phyloP scores from a whole-genome alignment of 2,888 invertebrate genomes.

The Parnassius orleans region DNA sequence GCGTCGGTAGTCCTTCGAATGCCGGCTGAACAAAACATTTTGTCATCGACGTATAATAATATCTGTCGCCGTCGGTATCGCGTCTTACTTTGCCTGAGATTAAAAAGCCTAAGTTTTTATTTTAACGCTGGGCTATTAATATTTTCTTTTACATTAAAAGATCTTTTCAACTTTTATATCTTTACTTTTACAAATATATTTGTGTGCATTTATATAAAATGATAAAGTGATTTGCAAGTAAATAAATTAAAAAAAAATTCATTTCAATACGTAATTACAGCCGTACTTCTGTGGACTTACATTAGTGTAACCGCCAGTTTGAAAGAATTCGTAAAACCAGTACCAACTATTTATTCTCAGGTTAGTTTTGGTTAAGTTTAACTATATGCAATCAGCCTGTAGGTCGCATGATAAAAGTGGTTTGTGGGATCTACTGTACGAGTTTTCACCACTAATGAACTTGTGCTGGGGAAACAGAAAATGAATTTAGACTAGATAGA shows the following conservation, averaged over 20 bases:
- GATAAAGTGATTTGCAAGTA: too few species aligned
- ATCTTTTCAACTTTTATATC: too few species aligned
- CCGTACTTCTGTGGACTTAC: too few species aligned
- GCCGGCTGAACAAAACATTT: constrained; percentile 2
- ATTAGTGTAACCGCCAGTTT: not conserved
- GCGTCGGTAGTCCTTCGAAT: constrained; percentile 15
- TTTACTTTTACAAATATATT: too few species aligned
- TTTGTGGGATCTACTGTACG: constrained; percentile 16
- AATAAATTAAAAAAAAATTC: too few species aligned
- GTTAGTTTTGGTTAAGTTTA: constrained; percentile 14
- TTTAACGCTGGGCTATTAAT: too few species aligned
- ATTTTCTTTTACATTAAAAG: too few species aligned
- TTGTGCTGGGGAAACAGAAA: constrained; percentile 13
- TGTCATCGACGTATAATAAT: constrained; percentile 10
- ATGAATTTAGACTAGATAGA: constrained; percentile 16
- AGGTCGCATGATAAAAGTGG: constrained; percentile 17
- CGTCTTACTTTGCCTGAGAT: too few species aligned
- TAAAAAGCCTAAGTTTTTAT: too few species aligned
- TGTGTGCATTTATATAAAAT: too few species aligned
- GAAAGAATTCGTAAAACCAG: not conserved
- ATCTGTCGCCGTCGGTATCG: not conserved
- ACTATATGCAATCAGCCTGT: constrained; percentile 4
- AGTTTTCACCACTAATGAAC: constrained; percentile 16
- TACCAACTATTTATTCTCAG: not conserved
- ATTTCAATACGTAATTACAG: too few species aligned